These are phyloP conservation scores for Otocyon megalotis DNA, from an alignment of 2,113 vertebrate genomes.

Conservation along the genomic window DNA sequence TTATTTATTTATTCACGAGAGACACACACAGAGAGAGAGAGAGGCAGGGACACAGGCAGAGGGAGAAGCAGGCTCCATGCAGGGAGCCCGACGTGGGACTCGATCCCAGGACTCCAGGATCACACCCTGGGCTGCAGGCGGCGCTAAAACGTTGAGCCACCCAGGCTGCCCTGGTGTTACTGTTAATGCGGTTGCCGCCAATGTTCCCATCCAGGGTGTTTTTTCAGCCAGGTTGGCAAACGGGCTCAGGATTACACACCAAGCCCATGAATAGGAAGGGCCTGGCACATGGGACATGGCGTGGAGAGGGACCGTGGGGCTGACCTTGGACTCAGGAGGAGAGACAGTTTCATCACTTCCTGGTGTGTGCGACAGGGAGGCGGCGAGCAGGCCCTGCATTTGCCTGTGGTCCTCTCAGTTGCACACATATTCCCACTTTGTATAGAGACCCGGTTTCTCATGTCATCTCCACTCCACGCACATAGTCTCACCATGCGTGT, in stretches of 20 bases:
- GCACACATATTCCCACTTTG: accelerated
- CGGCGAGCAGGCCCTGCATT: accelerated
- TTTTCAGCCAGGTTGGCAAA: not conserved
- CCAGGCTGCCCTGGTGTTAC: no score
- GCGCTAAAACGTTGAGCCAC: no score
- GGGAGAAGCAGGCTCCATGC: no score
- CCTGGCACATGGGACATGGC: accelerated
- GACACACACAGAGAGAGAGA: no score
- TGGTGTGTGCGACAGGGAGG: not conserved
- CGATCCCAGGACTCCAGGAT: no score
- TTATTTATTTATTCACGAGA: no score
- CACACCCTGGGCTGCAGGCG: no score
- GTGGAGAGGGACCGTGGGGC: not conserved
- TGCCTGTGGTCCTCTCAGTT: not conserved
- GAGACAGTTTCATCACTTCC: not conserved
- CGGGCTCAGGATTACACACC: not conserved
- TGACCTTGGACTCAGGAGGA: not conserved
- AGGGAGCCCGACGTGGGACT: no score
- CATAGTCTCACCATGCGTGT: accelerated
- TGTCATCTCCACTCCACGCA: not conserved
- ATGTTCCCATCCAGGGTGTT: not conserved
- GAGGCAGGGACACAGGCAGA: no score
- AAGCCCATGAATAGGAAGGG: not conserved
- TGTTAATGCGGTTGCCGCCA: not conserved
- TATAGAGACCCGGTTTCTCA: accelerated